Evolutionary conservation across 1,140 invertebrate species (phyloP).

Genomic region (Pogonomyrmex californicus): DNA sequence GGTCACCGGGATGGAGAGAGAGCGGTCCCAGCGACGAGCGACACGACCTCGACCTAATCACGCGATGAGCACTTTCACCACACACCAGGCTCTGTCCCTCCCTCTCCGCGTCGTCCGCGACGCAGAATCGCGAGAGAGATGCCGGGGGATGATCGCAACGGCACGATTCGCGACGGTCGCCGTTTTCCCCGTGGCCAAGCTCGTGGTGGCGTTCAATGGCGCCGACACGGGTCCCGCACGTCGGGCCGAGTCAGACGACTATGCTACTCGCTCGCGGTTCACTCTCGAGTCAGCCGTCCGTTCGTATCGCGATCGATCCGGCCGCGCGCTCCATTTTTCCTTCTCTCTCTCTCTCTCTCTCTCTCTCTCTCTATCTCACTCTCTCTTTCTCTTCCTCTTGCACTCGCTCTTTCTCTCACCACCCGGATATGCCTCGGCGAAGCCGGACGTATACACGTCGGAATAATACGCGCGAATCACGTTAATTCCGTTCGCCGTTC

Average conservation of each 20-base stretch:
- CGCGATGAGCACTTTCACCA: conserved; percentile 73
- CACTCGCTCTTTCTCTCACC: conserved; percentile 28
- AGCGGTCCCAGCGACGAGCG: conserved; percentile 46
- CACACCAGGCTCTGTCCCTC: conserved; percentile 53
- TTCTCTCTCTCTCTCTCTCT: conserved; percentile 23
- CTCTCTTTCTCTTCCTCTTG: neutral
- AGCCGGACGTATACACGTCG: conserved; percentile 1
- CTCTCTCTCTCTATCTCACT: conserved; percentile 45
- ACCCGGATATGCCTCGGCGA: neutral
- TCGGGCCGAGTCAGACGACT: conserved; percentile 29
- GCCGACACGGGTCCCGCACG: neutral
- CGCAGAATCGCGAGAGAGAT: conserved; percentile 53
- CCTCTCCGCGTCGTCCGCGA: conserved; percentile 36
- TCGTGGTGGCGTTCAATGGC: conserved; percentile 44
- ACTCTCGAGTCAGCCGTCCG: conserved; percentile 72
- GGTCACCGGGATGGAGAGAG: conserved; percentile 26
- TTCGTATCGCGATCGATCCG: conserved; percentile 85
- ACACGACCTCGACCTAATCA: conserved; percentile 74
- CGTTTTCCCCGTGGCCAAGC: neutral
- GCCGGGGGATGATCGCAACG: conserved; percentile 36
- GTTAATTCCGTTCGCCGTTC: neutral
- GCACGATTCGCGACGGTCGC: conserved; percentile 10
- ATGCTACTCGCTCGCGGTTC: conserved; percentile 46
- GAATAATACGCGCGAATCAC: conserved; percentile 24
- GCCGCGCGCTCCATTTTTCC: conserved; percentile 82